Conservation (phyloP, 1,140 invertebrate genomes). For the Luehdorfia chinensis region DNA sequence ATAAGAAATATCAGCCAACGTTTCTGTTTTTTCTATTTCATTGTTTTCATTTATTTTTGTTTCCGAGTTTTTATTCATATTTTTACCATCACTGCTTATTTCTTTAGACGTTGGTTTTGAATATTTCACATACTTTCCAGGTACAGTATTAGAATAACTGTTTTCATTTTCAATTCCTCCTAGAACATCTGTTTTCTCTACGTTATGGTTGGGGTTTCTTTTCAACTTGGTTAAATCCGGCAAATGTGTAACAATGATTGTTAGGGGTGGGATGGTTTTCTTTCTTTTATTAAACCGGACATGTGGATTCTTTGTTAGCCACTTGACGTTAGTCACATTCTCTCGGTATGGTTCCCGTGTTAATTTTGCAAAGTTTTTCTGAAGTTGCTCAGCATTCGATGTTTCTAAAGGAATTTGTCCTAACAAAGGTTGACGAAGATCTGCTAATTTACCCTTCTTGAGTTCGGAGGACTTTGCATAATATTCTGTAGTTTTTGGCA, state of each 20-base stretch:
- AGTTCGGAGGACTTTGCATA: background rate
- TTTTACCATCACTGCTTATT: too few species aligned
- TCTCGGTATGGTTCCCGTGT: background rate
- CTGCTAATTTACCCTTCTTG: background rate
- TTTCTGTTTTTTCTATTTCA: too few species aligned
- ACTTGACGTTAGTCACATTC: background rate
- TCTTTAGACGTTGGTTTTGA: too few species aligned
- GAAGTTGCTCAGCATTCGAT: background rate
- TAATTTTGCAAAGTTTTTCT: constrained; percentile 1
- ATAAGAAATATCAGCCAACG: too few species aligned
- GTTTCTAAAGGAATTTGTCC: background rate
- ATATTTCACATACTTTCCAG: too few species aligned
- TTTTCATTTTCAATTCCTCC: too few species aligned
- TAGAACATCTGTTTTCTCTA: too few species aligned
- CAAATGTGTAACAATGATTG: background rate
- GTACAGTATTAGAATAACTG: too few species aligned
- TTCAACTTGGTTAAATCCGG: background rate
- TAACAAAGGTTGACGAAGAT: background rate
- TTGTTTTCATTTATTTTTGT: too few species aligned
- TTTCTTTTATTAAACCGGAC: constrained; percentile 1
- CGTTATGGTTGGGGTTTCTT: too few species aligned
- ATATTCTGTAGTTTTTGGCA: background rate
- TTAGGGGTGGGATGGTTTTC: background rate
- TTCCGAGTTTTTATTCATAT: too few species aligned
- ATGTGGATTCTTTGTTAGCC: background rate